Evolutionary conservation across 92 coral and sea anemone species (phyloP).

Genomic region (Umimayanthus chanpuru): DNA sequence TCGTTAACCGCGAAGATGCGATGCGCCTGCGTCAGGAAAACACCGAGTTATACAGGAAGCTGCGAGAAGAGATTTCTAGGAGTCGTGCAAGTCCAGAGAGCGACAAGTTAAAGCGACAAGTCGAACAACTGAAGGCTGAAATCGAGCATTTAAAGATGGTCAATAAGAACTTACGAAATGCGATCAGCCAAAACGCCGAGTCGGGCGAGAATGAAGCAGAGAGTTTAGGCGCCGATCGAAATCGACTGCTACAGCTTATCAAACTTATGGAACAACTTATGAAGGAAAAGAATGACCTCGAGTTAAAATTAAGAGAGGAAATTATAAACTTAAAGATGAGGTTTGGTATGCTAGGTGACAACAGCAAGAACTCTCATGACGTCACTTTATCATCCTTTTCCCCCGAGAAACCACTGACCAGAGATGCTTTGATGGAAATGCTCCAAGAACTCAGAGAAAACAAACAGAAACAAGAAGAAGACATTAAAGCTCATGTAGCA

Average conservation of each 20-base stretch:
- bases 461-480: conserved; percentile 76
- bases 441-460: conserved; percentile 71
- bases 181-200: conserved; percentile 39
- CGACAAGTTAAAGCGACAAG: conserved; percentile 37
- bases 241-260: conserved; percentile 71
- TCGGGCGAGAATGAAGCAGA: conserved; percentile 49
- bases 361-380: conserved; percentile 49
- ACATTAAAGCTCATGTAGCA: conserved; percentile 74
- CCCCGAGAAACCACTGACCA: conserved; percentile 62
- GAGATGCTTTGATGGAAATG: conserved; percentile 69
- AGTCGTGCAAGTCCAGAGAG: conserved; percentile 41
- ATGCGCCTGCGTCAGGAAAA: conserved; percentile 71
- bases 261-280: conserved; percentile 86
- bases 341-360: conserved; percentile 67
- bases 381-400: conserved; percentile 49
- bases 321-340: conserved; percentile 75
- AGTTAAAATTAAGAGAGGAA: conserved; percentile 79
- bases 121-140: conserved; percentile 64
- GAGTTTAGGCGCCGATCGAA: conserved; percentile 50
- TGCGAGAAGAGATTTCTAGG: conserved; percentile 64
- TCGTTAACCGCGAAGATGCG: conserved; percentile 41
- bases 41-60: conserved; percentile 68
- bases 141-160: conserved; percentile 69
- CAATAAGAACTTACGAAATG: conserved; percentile 64
- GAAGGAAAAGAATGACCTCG: conserved; percentile 78